These are phyloP conservation scores for Cyclopterus lumpus DNA, from an alignment of 2,797 vertebrate species.

Conservation along the genomic window DNA sequence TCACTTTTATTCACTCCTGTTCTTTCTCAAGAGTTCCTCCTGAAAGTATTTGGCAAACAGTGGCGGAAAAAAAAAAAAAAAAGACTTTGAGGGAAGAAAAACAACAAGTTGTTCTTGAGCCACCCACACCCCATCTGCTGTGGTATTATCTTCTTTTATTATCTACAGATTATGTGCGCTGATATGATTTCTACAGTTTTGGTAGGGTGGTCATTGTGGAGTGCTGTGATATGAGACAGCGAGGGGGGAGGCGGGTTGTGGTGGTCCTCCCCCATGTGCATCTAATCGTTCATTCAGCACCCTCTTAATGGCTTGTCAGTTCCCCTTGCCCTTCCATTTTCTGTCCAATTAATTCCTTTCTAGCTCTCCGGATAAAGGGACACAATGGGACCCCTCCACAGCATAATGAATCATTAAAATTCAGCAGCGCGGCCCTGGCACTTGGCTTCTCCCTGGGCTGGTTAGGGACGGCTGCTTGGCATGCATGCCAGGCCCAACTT, in stretches of 20 bases:
- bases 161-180: slow-evolving; percentile 80
- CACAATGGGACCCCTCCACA: slow-evolving; percentile 90
- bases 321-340: slow-evolving; percentile 96
- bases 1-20: slow-evolving; percentile 84
- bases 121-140: slow-evolving; percentile 89
- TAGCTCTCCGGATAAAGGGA: slow-evolving; percentile 96
- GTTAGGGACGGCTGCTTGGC: slow-evolving; percentile 85
- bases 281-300: slow-evolving; percentile 92
- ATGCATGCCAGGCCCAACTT: slow-evolving; percentile 85
- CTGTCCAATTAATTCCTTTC: slow-evolving; percentile 99
- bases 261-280: slow-evolving; percentile 86
- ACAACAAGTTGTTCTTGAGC: slow-evolving; percentile 85
- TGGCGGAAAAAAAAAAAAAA: slow-evolving; percentile 76
- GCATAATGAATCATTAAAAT: slow-evolving; percentile 99
- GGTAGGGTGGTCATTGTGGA: slow-evolving; percentile 72
- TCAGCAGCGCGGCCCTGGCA: slow-evolving; percentile 90
- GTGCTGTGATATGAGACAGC: slow-evolving; percentile 81
- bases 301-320: slow-evolving; percentile 97
- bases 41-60: slow-evolving; percentile 87
- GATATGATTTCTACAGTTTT: slow-evolving; percentile 80
- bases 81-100: slow-evolving; percentile 85
- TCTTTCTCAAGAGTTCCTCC: slow-evolving; percentile 86
- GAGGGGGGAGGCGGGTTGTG: slow-evolving; percentile 63
- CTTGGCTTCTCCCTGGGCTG: slow-evolving; percentile 87
- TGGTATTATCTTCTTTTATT: slow-evolving; percentile 85